Percentiles rank a stretch among this genome's conserved stretches.
phyloP scores from a whole-genome alignment of 2,888 invertebrate species.

The Clepsis dumicolana region DNA sequence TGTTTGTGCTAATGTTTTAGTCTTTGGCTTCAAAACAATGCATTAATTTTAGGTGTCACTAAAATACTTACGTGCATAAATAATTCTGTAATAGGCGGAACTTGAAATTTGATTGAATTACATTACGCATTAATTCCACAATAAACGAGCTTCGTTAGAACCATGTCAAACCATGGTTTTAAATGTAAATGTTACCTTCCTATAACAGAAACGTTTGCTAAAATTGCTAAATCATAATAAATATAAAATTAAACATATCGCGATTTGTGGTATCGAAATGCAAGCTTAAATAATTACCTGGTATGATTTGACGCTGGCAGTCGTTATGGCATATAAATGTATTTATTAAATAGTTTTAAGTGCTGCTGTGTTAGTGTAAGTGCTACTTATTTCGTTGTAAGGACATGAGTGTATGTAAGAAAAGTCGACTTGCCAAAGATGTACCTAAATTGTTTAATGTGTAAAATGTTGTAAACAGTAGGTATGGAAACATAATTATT shows the following conservation, averaged over 20 bases:
- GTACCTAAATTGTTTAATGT: slow-evolving; percentile 56
- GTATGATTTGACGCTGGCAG: slow-evolving; percentile 20
- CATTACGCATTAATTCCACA: too few species aligned
- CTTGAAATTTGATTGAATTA: not conserved
- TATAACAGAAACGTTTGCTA: not conserved
- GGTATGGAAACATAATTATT: slow-evolving; percentile 52
- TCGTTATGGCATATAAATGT: slow-evolving; percentile 37
- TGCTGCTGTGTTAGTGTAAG: slow-evolving; percentile 40
- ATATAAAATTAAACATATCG: not conserved
- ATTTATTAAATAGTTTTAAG: slow-evolving; percentile 39
- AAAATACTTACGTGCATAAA: not conserved
- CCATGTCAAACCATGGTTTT: not conserved
- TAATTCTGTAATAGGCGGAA: not conserved
- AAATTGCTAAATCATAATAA: not conserved
- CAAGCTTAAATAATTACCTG: slow-evolving; percentile 11
- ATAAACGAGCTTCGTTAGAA: not conserved
- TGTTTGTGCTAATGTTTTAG: not conserved
- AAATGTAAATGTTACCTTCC: not conserved
- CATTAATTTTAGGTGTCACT: not conserved
- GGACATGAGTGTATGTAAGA: slow-evolving; percentile 38
- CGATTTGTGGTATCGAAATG: slow-evolving; percentile 15
- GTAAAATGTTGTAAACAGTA: slow-evolving; percentile 62
- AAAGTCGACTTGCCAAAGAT: slow-evolving; percentile 62
- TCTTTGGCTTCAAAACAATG: not conserved
- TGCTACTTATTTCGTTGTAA: slow-evolving; percentile 40